Conservation (phyloP, 2,113 vertebrate genomes). For the Meles meles region DNA sequence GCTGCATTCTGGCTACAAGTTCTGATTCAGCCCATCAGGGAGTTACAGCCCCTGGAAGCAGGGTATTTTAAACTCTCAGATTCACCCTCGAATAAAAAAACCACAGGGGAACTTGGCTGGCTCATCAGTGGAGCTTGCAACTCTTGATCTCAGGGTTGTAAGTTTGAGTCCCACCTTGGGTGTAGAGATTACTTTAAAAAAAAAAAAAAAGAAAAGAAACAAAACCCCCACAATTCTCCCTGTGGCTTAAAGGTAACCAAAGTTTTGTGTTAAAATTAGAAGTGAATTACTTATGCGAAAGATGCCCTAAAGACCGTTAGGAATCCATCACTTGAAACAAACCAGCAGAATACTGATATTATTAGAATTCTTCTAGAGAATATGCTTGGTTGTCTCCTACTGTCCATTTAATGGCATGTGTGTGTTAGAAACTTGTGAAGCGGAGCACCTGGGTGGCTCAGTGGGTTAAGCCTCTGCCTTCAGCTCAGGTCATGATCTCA, state of each 20-base stretch:
- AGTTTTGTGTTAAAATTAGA: constrained; percentile 40
- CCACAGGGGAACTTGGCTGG: not conserved
- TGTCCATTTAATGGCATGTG: not conserved
- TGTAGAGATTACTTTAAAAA: not conserved
- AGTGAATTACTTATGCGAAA: constrained; percentile 20
- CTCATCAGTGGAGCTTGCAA: not conserved
- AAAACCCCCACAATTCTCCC: not conserved
- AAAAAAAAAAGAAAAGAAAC: not conserved
- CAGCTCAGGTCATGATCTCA: too few species aligned
- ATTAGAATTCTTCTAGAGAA: not conserved
- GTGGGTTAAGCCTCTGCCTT: too few species aligned
- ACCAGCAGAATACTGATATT: not conserved
- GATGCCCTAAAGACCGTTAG: not conserved
- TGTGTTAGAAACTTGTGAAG: not conserved
- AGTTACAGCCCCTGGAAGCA: not conserved
- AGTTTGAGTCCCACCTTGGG: not conserved
- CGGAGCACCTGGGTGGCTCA: too few species aligned
- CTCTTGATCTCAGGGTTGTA: not conserved
- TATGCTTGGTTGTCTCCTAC: not conserved
- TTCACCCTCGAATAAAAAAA: not conserved
- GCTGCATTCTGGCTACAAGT: not conserved
- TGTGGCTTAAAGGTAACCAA: not conserved
- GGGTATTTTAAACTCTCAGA: not conserved
- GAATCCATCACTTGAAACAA: not conserved
- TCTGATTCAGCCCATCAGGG: not conserved